A percentile compares a stretch with the other conserved stretches of the same genome.
These are phyloP conservation scores for Pseudococcus longispinus DNA, from an alignment of 2,888 invertebrate genomes.

Conservation along the genomic window DNA sequence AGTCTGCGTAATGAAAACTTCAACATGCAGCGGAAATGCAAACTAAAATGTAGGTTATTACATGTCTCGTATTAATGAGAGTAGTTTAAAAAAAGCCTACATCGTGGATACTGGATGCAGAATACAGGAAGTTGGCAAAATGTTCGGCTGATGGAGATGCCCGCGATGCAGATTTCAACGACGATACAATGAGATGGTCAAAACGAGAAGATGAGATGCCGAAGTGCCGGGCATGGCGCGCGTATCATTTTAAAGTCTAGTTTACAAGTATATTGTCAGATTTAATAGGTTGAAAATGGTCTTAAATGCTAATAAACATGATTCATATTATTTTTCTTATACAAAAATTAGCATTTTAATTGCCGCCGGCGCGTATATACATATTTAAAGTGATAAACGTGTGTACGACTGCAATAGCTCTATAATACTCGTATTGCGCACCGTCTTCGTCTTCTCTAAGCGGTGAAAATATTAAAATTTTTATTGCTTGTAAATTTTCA, in stretches of 20 bases:
- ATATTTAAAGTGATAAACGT: constrained; percentile 3
- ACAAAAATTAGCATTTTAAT: constrained; percentile 42
- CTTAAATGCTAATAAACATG: constrained; percentile 48
- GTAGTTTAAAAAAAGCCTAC: neutral
- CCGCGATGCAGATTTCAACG: neutral
- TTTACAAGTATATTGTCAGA: constrained; percentile 49
- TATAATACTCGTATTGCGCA: neutral
- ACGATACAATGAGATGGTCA: neutral
- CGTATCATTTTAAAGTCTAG: neutral
- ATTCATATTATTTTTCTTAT: constrained; percentile 49
- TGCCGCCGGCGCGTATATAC: constrained; percentile 7
- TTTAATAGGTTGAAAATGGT: constrained; percentile 34
- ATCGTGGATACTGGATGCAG: neutral
- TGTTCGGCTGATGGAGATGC: neutral
- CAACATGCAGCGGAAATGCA: neutral
- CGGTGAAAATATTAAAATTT: constrained; percentile 42
- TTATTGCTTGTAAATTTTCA: constrained; percentile 29
- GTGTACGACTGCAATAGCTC: neutral
- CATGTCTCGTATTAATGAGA: neutral
- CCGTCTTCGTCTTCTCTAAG: too few relatives aligned
- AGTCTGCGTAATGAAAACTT: neutral
- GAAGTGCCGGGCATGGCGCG: neutral
- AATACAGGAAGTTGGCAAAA: neutral
- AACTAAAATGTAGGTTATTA: constrained; percentile 33
- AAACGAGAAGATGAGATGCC: neutral